Conservation (phyloP, 2,888 invertebrate species). For the Heliconius charithonia region DNA sequence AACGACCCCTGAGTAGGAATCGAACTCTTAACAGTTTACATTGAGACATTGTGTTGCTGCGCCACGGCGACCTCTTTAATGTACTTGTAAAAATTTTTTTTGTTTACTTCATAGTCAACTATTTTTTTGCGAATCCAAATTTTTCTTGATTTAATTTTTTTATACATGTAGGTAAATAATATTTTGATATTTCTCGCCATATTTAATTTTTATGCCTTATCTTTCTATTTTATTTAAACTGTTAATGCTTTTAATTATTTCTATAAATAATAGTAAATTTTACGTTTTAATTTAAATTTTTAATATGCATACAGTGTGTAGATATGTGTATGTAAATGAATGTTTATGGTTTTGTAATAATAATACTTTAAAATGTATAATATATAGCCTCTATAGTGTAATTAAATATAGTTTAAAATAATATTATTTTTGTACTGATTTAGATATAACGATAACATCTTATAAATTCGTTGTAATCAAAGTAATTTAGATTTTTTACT, state of each 20-base stretch:
- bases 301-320: background rate
- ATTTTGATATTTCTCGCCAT: background rate
- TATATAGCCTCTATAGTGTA: background rate
- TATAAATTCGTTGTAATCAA: background rate
- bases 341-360: background rate
- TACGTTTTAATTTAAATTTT: background rate
- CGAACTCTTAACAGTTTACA: too few species aligned
- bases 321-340: background rate
- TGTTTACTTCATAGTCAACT: background rate
- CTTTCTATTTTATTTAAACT: background rate
- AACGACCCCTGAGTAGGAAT: too few species aligned
- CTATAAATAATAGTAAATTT: background rate
- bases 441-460: conserved; percentile 6
- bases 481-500: conserved; percentile 7
- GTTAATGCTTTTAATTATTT: background rate
- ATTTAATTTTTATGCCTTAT: background rate
- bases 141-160: background rate
- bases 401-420: background rate
- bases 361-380: background rate
- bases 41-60: too few species aligned
- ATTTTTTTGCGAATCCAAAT: too few species aligned
- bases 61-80: too few species aligned
- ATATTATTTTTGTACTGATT: conserved; percentile 25
- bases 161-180: background rate
- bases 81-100: background rate